phyloP scores from a whole-genome alignment of 92 coral and sea anemone genomes.

The Montipora capitata region DNA sequence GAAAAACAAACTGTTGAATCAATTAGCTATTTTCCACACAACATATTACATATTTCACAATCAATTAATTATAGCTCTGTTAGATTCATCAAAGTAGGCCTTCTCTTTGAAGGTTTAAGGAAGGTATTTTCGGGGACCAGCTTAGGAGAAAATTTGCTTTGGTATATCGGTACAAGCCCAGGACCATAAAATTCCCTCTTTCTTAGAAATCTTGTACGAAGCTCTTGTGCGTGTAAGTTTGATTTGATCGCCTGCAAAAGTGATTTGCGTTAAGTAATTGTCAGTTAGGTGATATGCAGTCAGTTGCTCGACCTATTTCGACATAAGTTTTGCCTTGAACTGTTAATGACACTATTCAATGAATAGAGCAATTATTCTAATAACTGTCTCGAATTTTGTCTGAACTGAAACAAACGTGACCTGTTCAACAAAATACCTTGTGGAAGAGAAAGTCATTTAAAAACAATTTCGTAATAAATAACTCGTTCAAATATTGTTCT shows the following conservation, averaged over 20 bases:
- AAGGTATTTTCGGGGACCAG: neutral
- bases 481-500: slow-evolving; percentile 37
- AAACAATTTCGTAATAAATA: slow-evolving; percentile 10
- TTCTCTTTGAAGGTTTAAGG: slow-evolving; percentile 4
- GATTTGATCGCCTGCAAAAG: neutral
- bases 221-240: neutral
- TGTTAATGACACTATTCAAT: slow-evolving; percentile 35
- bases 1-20: slow-evolving; percentile 76
- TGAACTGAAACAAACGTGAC: slow-evolving; percentile 12
- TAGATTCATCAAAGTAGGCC: neutral
- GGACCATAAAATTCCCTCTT: neutral
- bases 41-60: slow-evolving; percentile 74
- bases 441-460: neutral
- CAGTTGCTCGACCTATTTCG: slow-evolving; percentile 31
- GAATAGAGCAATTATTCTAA: slow-evolving; percentile 7
- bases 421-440: neutral
- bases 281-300: slow-evolving; percentile 26
- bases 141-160: slow-evolving; percentile 8
- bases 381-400: slow-evolving; percentile 56
- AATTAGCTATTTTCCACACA: slow-evolving; percentile 78
- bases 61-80: slow-evolving; percentile 57
- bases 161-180: neutral
- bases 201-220: neutral
- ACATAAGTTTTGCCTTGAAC: slow-evolving; percentile 19
- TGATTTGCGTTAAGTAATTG: slow-evolving; percentile 11